Conservation (phyloP, 2,888 invertebrate genomes). For the Cerastis leucographa region DNA sequence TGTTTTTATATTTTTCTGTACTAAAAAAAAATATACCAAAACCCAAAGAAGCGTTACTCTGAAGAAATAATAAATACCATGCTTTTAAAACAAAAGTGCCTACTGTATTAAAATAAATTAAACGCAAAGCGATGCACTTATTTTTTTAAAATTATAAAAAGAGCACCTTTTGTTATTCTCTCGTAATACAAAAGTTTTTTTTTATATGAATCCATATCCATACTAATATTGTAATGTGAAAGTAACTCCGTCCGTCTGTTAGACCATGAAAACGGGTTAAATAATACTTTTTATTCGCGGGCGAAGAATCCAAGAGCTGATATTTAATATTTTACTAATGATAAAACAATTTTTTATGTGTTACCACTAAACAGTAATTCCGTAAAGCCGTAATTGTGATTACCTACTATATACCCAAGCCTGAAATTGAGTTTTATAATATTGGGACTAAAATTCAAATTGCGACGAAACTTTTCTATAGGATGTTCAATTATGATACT, state of each 20-base stretch:
- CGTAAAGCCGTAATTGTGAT: neutral
- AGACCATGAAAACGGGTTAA: too few relatives aligned
- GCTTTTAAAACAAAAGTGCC: constrained; percentile 22
- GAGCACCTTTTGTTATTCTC: constrained; percentile 26
- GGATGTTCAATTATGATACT: neutral
- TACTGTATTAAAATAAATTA: constrained; percentile 3
- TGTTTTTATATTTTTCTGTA: neutral
- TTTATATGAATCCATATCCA: too few relatives aligned
- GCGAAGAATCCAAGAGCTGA: neutral
- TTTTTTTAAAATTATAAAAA: constrained; percentile 37
- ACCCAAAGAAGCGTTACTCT: neutral
- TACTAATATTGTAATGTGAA: too few relatives aligned
- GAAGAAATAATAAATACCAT: constrained; percentile 31
- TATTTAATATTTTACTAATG: neutral
- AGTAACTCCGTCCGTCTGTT: too few relatives aligned
- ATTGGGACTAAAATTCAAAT: neutral
- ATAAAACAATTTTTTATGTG: neutral
- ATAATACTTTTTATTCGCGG: neutral
- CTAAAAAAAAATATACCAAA: too few relatives aligned
- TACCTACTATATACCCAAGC: neutral
- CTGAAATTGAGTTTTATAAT: neutral
- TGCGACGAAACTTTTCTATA: neutral
- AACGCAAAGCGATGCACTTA: neutral
- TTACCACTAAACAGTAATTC: neutral
- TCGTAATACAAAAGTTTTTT: neutral